Percentiles rank a stretch among this genome's conserved stretches.
Evolutionary conservation across 2,888 invertebrate genomes (phyloP).

Genomic region (Synergus itoensis): DNA sequence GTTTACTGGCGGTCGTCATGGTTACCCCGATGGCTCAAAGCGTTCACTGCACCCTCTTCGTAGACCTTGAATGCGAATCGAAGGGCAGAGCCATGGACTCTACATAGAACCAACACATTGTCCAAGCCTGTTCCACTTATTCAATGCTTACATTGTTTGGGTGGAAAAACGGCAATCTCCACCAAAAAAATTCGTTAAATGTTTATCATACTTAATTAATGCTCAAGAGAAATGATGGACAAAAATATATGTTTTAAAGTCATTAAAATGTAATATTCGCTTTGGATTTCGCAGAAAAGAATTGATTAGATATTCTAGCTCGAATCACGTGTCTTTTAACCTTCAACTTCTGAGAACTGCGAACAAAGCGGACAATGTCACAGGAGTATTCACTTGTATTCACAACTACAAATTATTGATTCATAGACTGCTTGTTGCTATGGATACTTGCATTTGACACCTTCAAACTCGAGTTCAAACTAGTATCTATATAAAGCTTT

Average conservation of each 20-base stretch:
- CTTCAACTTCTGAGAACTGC: conserved; percentile 46
- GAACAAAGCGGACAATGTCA: conserved; percentile 53
- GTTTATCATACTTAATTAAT: not conserved
- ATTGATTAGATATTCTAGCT: not conserved
- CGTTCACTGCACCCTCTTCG: conserved; percentile 75
- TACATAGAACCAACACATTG: conserved; percentile 12
- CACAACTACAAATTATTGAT: conserved; percentile 74
- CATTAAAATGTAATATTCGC: not conserved
- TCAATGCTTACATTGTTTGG: conserved; percentile 37
- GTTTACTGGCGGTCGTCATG: conserved; percentile 77
- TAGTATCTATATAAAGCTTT: conserved; percentile 65
- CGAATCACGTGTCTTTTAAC: conserved; percentile 26
- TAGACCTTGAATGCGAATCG: conserved; percentile 76
- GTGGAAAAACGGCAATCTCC: not conserved
- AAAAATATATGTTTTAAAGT: not conserved
- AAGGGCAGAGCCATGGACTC: conserved; percentile 68
- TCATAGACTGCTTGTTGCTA: conserved; percentile 69
- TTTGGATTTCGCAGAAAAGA: not conserved
- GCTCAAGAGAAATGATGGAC: not conserved
- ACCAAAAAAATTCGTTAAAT: not conserved
- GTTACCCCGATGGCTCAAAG: conserved; percentile 73
- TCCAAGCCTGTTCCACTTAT: conserved; percentile 41
- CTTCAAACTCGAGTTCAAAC: conserved; percentile 61
- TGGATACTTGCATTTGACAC: conserved; percentile 67
- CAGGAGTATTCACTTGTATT: conserved; percentile 47